Conservation (phyloP, 2,113 vertebrate species). For the Bubalus kerabau region DNA sequence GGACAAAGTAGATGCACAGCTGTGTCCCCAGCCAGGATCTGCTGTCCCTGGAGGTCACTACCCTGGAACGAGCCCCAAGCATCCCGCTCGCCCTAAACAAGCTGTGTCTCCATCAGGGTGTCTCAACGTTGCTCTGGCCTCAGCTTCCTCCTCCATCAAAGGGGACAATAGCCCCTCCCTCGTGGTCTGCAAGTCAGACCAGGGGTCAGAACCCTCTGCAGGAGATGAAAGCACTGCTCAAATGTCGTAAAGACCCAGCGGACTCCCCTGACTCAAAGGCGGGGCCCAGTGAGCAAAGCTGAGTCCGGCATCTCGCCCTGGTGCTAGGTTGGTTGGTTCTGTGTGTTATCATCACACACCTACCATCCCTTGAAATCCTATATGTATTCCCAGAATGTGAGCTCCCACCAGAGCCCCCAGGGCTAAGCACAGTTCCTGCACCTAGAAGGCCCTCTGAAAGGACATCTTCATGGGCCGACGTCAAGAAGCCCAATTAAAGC, state of each 20-base stretch:
- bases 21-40: neutral
- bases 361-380: neutral
- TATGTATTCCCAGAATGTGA: neutral
- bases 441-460: accelerated
- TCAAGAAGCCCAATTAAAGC: neutral
- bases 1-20: neutral
- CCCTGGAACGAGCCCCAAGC: accelerated
- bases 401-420: accelerated
- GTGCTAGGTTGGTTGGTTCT: neutral
- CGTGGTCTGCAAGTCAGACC: neutral
- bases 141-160: neutral
- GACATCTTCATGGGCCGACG: accelerated
- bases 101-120: neutral
- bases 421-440: neutral
- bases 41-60: accelerated
- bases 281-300: accelerated
- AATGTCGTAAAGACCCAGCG: accelerated
- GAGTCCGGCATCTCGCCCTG: accelerated
- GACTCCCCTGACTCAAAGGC: neutral
- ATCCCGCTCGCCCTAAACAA: neutral
- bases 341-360: too few species aligned
- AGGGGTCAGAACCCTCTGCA: accelerated
- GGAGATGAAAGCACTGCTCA: neutral
- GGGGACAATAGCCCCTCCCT: neutral
- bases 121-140: neutral